Evolutionary conservation across 1,140 invertebrate species (phyloP).

Genomic region (Ganaspis sp.): DNA sequence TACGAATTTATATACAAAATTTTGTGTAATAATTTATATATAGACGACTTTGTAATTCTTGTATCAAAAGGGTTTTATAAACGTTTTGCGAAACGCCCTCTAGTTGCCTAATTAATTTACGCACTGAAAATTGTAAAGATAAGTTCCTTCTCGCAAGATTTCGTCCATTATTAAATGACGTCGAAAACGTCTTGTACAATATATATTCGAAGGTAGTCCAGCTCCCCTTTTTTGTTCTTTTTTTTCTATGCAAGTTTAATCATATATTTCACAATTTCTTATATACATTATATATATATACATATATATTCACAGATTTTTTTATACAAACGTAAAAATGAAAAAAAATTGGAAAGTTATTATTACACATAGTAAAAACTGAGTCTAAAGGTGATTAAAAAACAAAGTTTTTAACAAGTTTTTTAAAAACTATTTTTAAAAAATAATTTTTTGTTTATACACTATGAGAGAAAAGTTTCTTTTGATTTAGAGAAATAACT

Average conservation of each 20-base stretch:
- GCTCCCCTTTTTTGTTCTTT: slow-evolving; percentile 4
- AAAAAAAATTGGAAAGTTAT: too few species aligned
- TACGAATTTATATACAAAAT: too few species aligned
- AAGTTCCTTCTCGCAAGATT: background rate
- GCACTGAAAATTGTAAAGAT: background rate
- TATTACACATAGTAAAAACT: too few species aligned
- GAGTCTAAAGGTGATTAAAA: too few species aligned
- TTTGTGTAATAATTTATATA: too few species aligned
- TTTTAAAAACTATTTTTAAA: too few species aligned
- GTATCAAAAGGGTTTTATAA: background rate
- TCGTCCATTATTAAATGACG: background rate
- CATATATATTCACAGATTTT: too few species aligned
- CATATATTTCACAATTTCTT: background rate
- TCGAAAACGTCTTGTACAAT: background rate
- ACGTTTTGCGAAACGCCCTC: background rate
- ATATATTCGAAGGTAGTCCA: slow-evolving; percentile 11
- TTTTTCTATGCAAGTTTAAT: background rate
- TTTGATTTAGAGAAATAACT: too few species aligned
- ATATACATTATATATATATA: background rate
- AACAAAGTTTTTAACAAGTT: too few species aligned
- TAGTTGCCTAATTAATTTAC: background rate
- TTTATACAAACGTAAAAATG: too few species aligned
- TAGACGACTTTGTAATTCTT: background rate
- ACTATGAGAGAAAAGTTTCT: too few species aligned
- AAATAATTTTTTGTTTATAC: too few species aligned